Evolutionary conservation across 2,888 invertebrate genomes (phyloP).

Genomic region (Ganaspis brasiliensis): DNA sequence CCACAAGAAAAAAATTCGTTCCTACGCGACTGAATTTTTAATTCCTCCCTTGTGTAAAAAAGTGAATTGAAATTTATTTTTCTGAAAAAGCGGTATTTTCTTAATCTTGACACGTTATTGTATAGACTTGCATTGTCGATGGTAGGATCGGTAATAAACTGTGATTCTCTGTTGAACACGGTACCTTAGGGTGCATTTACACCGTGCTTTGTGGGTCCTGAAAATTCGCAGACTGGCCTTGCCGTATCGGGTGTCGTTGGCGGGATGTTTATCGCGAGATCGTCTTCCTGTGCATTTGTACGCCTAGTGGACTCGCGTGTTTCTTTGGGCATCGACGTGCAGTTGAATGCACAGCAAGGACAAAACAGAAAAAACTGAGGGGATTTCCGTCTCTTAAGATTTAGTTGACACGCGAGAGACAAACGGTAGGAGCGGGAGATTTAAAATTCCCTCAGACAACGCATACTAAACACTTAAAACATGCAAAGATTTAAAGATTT

Average conservation of each 20-base stretch:
- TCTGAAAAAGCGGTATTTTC: background rate
- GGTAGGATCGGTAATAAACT: constrained; percentile 28
- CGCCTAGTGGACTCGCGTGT: constrained; percentile 18
- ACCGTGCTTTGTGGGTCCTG: constrained; percentile 23
- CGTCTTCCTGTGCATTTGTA: constrained; percentile 43
- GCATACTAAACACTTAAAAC: constrained; percentile 34
- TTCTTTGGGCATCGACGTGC: constrained; percentile 19
- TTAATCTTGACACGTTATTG: background rate
- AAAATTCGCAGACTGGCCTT: background rate
- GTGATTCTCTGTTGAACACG: constrained; percentile 12
- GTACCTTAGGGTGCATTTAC: constrained; percentile 40
- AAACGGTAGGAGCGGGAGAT: constrained; percentile 41
- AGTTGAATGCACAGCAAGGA: constrained; percentile 16
- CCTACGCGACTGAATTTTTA: no score
- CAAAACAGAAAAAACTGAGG: constrained; percentile 18
- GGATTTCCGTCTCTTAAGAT: constrained; percentile 41
- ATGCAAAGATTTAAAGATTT: constrained; percentile 40
- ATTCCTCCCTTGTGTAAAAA: no score
- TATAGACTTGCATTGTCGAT: constrained; percentile 8
- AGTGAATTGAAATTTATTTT: background rate
- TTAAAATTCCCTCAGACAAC: constrained; percentile 41
- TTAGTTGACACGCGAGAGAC: constrained; percentile 46
- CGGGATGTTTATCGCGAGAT: constrained; percentile 48
- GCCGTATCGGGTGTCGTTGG: constrained; percentile 47
- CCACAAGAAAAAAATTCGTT: no score